Evolutionary conservation across 2,113 vertebrate genomes (phyloP).

Genomic region (Strix uralensis): DNA sequence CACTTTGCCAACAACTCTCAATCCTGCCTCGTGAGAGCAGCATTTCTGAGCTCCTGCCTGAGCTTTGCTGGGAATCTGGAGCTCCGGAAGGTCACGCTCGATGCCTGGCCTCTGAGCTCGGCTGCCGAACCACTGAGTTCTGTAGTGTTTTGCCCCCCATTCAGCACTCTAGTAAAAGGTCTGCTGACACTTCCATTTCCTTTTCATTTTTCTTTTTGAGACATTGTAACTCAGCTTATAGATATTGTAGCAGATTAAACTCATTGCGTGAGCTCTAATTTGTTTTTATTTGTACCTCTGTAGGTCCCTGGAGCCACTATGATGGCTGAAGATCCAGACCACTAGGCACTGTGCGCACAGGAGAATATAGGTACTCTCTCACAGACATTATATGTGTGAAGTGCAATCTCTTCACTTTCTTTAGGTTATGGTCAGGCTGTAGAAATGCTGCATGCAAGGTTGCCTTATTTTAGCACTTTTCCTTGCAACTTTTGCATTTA

Average conservation of each 20-base stretch:
- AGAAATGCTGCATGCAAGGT: neutral
- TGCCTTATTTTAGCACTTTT: neutral
- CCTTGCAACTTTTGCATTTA: neutral
- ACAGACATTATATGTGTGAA: neutral
- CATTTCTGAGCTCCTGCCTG: neutral
- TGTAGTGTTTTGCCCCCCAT: neutral
- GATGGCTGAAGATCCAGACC: neutral
- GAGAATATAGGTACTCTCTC: neutral
- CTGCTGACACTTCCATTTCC: neutral
- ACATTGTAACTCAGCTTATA: neutral
- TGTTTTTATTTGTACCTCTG: neutral
- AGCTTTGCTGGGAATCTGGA: neutral
- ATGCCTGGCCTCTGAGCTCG: neutral
- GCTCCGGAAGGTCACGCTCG: neutral
- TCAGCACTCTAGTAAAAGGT: neutral
- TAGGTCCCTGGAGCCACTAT: neutral
- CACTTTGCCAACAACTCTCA: neutral
- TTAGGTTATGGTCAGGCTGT: neutral
- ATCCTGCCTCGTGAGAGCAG: slow-evolving; percentile 1
- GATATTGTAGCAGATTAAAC: neutral
- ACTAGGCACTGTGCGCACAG: rapidly evolving
- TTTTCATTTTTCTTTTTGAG: neutral
- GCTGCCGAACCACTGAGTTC: neutral
- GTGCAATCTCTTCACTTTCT: neutral
- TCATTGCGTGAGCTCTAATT: neutral